A percentile compares a stretch with the other conserved stretches of the same genome.
These are phyloP conservation scores for Plestiodon gilberti DNA, from an alignment of 2,113 vertebrate species.

Conservation along the genomic window DNA sequence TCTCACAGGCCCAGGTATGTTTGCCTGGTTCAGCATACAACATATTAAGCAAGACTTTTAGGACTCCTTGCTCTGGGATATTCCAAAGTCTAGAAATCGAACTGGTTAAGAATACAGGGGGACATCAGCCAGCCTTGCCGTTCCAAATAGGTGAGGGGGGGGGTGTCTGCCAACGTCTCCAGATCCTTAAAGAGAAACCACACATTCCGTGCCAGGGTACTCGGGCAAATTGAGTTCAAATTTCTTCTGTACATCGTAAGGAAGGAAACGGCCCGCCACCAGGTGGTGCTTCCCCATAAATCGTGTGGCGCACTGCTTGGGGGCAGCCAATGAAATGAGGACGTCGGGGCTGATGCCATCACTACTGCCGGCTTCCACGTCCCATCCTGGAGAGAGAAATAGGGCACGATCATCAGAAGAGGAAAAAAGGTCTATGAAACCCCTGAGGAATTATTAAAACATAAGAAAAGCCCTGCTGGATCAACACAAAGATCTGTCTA, in stretches of 20 bases:
- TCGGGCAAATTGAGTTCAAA: slow-evolving; percentile 89
- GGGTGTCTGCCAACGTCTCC: too few species aligned
- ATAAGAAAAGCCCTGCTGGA: not conserved
- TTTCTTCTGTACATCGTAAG: slow-evolving; percentile 93
- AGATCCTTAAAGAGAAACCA: slow-evolving; percentile 83
- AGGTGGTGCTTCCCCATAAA: slow-evolving; percentile 92
- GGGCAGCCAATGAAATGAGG: slow-evolving; percentile 89
- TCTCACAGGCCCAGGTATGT: not conserved
- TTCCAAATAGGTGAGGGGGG: not conserved
- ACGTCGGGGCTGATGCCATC: slow-evolving; percentile 89
- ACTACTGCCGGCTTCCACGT: slow-evolving; percentile 77
- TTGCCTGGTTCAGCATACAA: not conserved
- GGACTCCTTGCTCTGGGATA: too few species aligned
- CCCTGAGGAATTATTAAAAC: too few species aligned
- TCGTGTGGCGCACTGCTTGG: slow-evolving; percentile 86
- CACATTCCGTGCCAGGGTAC: slow-evolving; percentile 88
- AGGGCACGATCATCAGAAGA: not conserved
- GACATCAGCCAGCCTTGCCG: too few species aligned
- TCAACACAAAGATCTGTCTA: too few species aligned
- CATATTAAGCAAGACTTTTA: not conserved
- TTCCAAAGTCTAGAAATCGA: not conserved
- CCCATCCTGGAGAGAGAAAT: slow-evolving; percentile 83
- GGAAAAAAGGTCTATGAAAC: not conserved
- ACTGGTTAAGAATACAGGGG: not conserved
- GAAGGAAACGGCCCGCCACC: slow-evolving; percentile 91